These are phyloP conservation scores for Aegithalos caudatus DNA, from an alignment of 2,113 vertebrate genomes.

Conservation along the genomic window DNA sequence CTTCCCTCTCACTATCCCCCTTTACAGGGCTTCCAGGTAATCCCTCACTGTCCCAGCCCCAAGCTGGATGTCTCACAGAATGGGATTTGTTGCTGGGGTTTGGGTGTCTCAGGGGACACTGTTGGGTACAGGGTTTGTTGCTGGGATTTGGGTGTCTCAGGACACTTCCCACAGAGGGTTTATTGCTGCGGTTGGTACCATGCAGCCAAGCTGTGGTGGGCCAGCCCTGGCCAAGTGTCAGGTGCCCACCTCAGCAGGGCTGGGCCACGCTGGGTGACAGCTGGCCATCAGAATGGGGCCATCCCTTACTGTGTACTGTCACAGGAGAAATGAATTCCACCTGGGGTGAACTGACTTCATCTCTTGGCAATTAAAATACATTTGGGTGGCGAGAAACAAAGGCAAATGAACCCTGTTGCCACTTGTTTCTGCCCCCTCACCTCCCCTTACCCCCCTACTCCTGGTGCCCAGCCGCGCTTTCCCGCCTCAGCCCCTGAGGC, in stretches of 20 bases:
- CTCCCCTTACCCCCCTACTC: rapidly evolving
- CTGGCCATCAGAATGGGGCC: too few species aligned
- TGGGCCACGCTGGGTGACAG: rapidly evolving
- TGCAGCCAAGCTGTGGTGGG: neutral
- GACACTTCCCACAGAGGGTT: neutral
- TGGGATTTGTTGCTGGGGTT: neutral
- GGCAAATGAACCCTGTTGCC: rapidly evolving
- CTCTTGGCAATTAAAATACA: neutral
- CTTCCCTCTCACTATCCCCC: rapidly evolving
- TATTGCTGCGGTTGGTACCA: rapidly evolving
- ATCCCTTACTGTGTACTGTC: neutral
- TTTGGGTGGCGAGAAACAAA: neutral
- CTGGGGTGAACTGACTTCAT: neutral
- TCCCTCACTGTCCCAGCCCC: too few species aligned
- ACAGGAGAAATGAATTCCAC: neutral
- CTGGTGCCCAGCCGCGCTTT: rapidly evolving
- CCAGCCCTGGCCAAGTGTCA: neutral
- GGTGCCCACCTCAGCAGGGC: neutral
- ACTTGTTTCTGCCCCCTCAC: rapidly evolving
- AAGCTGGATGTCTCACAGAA: too few species aligned
- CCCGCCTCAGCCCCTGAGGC: rapidly evolving
- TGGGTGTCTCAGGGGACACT: neutral
- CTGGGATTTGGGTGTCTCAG: neutral
- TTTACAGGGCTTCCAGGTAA: neutral
- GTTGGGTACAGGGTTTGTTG: neutral